A percentile compares a stretch with the other conserved stretches of the same genome.
phyloP scores from a whole-genome alignment of 2,113 vertebrate genomes.

The Otocyon megalotis region DNA sequence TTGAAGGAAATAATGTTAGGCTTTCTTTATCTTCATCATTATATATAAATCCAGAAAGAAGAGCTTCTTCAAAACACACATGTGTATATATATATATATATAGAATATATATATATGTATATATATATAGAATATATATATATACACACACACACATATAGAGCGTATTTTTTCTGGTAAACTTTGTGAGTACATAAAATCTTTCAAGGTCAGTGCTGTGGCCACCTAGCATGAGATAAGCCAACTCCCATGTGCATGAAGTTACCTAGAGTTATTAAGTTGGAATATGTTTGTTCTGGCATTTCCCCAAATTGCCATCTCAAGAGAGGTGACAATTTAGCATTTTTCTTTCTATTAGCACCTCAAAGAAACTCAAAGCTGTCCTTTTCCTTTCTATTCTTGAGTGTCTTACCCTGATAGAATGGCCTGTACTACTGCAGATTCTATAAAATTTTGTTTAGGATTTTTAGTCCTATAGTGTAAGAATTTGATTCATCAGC shows the following conservation, averaged over 20 bases:
- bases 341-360: slow-evolving; percentile 59
- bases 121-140: no score
- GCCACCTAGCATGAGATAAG: slow-evolving; percentile 29
- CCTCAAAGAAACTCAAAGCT: slow-evolving; percentile 65
- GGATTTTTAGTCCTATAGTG: slow-evolving; percentile 58
- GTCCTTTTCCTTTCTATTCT: slow-evolving; percentile 43
- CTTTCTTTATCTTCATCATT: background rate
- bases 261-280: slow-evolving; percentile 50
- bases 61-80: background rate
- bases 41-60: background rate
- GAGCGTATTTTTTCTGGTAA: background rate
- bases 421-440: slow-evolving; percentile 36
- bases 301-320: slow-evolving; percentile 62
- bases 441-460: slow-evolving; percentile 1
- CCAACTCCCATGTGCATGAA: slow-evolving; percentile 55
- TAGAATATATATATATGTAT: no score
- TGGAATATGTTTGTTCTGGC: slow-evolving; percentile 51
- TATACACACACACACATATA: background rate
- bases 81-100: no score
- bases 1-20: background rate
- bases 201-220: slow-evolving; percentile 74
- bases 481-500: slow-evolving; percentile 1
- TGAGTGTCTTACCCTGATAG: slow-evolving; percentile 59
- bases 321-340: slow-evolving; percentile 46
- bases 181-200: background rate